Conservation (phyloP, 2,797 vertebrate species). For the Hyperoplus lanceolatus region DNA sequence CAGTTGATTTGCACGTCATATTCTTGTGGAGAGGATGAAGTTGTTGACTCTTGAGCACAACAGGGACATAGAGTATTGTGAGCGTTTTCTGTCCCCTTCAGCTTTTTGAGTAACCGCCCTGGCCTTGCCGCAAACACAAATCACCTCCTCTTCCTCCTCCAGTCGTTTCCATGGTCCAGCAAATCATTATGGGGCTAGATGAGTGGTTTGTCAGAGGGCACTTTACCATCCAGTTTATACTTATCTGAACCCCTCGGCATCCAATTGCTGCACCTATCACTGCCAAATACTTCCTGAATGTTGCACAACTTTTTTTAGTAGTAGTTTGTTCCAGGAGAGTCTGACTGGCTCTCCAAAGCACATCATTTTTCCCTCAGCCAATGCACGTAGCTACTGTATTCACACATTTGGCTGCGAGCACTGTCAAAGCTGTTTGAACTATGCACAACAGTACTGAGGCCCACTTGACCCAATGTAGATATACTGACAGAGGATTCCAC, state of each 20-base stretch:
- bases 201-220: constrained; percentile 19
- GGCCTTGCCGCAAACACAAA: neutral
- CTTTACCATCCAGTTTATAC: neutral
- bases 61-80: neutral
- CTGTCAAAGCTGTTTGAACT: neutral
- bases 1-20: neutral
- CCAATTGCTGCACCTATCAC: constrained; percentile 11
- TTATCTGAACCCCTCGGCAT: constrained; percentile 3
- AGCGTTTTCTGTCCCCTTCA: neutral
- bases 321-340: neutral
- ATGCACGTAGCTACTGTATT: neutral
- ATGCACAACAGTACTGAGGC: neutral
- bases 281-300: neutral
- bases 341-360: neutral
- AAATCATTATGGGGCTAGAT: constrained; percentile 26
- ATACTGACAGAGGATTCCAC: neutral
- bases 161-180: constrained; percentile 5
- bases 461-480: neutral
- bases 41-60: neutral
- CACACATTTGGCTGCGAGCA: neutral
- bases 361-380: neutral
- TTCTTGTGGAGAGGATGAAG: neutral
- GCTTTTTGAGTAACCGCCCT: neutral
- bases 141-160: neutral
- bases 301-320: neutral